Evolutionary conservation across 2,113 vertebrate species (phyloP).

Genomic region (Psophia crepitans): DNA sequence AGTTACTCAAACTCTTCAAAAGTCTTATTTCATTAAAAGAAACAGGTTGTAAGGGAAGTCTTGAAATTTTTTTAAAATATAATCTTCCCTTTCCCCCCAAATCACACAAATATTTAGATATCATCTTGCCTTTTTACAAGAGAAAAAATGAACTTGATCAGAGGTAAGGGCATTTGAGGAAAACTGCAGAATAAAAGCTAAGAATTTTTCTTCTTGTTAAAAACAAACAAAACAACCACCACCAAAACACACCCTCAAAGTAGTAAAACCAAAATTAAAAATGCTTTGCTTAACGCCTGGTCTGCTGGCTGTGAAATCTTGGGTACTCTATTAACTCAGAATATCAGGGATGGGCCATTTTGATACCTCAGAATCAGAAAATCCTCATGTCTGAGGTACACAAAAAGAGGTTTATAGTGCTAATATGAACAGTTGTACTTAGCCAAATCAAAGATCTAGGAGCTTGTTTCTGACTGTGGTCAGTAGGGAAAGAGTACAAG

Average conservation of each 20-base stretch:
- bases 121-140: neutral
- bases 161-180: neutral
- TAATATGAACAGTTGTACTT: neutral
- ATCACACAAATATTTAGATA: neutral
- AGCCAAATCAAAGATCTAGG: neutral
- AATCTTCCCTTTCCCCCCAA: fast-evolving
- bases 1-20: neutral
- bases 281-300: neutral
- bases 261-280: neutral
- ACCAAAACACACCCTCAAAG: neutral
- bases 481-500: neutral
- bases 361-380: neutral
- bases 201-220: neutral
- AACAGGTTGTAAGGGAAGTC: neutral
- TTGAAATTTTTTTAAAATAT: neutral
- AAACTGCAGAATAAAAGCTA: neutral
- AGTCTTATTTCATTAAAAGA: neutral
- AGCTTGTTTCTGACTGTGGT: neutral
- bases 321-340: neutral
- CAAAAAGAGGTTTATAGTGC: neutral
- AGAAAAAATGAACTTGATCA: neutral
- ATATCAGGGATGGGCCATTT: neutral
- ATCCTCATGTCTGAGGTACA: neutral
- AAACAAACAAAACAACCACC: neutral
- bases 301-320: neutral